phyloP scores from a whole-genome alignment of 2,888 invertebrate species.

The Tachystola acroxantha region DNA sequence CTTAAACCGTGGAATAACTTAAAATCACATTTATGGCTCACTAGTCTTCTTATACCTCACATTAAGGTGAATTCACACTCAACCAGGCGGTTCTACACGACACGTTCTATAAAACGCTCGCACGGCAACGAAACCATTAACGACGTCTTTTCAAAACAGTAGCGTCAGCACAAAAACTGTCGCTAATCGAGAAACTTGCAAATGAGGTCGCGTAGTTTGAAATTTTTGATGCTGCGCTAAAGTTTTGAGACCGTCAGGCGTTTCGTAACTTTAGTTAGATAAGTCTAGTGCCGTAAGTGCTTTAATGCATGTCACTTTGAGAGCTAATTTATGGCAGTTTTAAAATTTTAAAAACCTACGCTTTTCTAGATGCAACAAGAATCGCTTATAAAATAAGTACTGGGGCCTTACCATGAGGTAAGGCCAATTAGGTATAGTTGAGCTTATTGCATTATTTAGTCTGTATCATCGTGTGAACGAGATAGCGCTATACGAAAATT shows the following conservation, averaged over 20 bases:
- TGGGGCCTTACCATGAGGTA: too few species aligned
- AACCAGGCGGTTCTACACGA: not conserved
- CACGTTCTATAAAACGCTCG: slow-evolving; percentile 2
- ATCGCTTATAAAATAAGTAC: too few species aligned
- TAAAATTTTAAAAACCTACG: too few species aligned
- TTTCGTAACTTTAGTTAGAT: not conserved
- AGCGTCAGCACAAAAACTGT: slow-evolving; percentile 25
- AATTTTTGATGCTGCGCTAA: not conserved
- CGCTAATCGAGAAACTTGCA: slow-evolving; percentile 20
- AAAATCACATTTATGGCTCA: not conserved
- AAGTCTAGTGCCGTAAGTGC: not conserved
- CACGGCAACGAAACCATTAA: slow-evolving; percentile 21
- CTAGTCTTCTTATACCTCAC: too few species aligned
- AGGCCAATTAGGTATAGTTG: too few species aligned
- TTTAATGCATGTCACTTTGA: too few species aligned
- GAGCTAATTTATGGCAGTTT: not conserved
- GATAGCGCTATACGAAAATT: too few species aligned
- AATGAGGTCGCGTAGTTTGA: slow-evolving; percentile 13
- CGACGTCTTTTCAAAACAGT: slow-evolving; percentile 30
- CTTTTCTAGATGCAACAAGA: too few species aligned
- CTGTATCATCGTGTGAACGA: too few species aligned
- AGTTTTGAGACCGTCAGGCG: not conserved
- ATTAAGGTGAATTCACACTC: slow-evolving; percentile 1
- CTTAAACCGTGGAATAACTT: too few species aligned
- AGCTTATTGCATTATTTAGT: too few species aligned